Base-by-base conservation (phyloP, 1,140 invertebrate species). In the Theocolax elegans region DNA sequence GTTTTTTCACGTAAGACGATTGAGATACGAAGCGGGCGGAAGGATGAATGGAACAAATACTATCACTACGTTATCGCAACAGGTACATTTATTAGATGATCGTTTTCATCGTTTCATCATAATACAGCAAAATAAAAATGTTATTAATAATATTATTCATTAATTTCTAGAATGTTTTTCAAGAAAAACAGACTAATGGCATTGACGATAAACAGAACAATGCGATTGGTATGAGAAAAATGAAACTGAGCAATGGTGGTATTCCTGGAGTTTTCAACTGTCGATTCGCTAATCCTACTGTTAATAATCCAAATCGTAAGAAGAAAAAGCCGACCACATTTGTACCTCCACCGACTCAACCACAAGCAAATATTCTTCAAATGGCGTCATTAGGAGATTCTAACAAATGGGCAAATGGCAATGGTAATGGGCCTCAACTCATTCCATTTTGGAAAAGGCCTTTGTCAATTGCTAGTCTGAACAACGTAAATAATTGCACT, bases 241-340 rank as follows among this genome's bases (percentile, higher is more conserved):
- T 59, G 42, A 86, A 86, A 74, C 69, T 84, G 21, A 83, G 77
- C 25, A 87, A 88, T 63, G 81, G 83, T n/a, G 89, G 88, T 3
- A 93, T 94, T 76, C 92, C 92, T 0, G 94, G 94, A 0, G 94
- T 96, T 1, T 96, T 96, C 77, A 96, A 95, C 80, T 96, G 95
- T 80, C 88, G 94, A 38, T 94, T 96, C 74, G 87, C 90, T 0
- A 95, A 94, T 82, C 92, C 93, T 7, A 87, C 86, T 1, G 85
- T 81, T 0, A 80, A 78, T 13, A 85, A 83, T 80, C 87, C 88
- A 13, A 93, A 92, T 76, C 88, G 94, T 21, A 96, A 96, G 78
- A 95, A 95, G 82, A 96, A 96, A 78, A 95, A 95, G 79, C 94
- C 94, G 12, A 95, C 94, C 0, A 91, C 90, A 1, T 95, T 95